A percentile compares a stretch with the other conserved stretches of the same genome.
Evolutionary conservation across 1,140 invertebrate species (phyloP).

Genomic region (Hermatobates lingyangjiaoensis): DNA sequence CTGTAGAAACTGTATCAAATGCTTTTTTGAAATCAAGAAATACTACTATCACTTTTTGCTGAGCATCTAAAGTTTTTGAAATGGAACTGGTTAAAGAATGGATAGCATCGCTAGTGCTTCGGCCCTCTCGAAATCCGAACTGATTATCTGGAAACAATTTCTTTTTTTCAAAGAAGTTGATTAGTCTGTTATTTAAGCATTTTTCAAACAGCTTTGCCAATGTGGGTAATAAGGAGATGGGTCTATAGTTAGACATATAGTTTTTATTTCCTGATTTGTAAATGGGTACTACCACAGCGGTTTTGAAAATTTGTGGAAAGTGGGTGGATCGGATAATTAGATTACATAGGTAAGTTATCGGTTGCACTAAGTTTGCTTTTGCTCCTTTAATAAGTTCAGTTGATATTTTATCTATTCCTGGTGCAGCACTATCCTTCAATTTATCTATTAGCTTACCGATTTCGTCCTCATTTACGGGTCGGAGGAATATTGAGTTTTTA

Average conservation of each 20-base stretch:
- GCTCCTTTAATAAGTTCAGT: background rate
- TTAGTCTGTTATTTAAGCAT: background rate
- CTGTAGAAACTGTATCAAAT: background rate
- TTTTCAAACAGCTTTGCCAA: background rate
- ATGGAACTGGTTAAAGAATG: background rate
- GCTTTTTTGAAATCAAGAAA: background rate
- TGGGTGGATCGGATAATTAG: background rate
- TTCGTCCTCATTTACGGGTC: background rate
- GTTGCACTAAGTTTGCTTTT: background rate
- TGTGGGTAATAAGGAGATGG: background rate
- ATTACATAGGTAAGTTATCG: background rate
- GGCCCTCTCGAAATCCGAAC: background rate
- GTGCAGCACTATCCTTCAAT: background rate
- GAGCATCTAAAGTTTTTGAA: background rate
- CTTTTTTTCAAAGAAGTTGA: background rate
- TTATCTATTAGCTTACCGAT: background rate
- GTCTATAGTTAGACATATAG: background rate
- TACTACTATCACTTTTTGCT: background rate
- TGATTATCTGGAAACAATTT: background rate
- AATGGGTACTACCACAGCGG: background rate
- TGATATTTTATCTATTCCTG: background rate
- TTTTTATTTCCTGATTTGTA: background rate
- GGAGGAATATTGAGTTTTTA: background rate
- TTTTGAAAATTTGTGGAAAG: background rate
- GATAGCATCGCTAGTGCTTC: background rate